phyloP scores from a whole-genome alignment of 2,797 vertebrate genomes.

The Lemur catta region DNA sequence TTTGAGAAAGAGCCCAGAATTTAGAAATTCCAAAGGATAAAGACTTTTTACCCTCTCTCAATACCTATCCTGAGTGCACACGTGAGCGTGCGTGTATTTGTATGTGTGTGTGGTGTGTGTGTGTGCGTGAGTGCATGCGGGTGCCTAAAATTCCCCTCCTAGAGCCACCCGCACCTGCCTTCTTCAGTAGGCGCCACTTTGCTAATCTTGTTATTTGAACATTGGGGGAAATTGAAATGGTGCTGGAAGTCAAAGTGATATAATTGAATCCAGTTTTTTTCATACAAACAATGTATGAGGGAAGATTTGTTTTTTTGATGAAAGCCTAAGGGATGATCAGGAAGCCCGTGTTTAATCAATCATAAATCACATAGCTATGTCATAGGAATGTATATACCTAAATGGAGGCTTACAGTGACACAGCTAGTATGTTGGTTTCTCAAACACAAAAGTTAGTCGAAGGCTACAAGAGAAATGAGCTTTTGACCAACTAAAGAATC shows the following conservation, averaged over 20 bases:
- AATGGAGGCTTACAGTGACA: not conserved
- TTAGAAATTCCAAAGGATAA: conserved; percentile 4
- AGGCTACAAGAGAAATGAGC: not conserved
- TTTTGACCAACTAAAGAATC: not conserved
- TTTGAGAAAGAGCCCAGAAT: conserved; percentile 3
- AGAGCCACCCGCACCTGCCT: not conserved
- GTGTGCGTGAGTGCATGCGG: too few species aligned
- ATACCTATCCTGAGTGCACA: not conserved
- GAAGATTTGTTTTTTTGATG: conserved; percentile 8
- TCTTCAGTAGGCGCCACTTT: not conserved
- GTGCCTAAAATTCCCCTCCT: not conserved
- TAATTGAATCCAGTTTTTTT: not conserved
- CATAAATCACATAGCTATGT: not conserved
- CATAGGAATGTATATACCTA: not conserved
- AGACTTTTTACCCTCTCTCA: not conserved
- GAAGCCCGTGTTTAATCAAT: conserved; percentile 9
- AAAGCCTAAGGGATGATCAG: not conserved
- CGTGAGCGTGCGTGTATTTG: not conserved
- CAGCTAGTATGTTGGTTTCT: not conserved
- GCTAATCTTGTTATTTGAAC: conserved; percentile 6
- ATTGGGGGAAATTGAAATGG: not conserved
- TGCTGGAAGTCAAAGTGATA: not conserved
- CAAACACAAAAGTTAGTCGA: not conserved
- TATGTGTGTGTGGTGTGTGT: not conserved
- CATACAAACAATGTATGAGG: not conserved